A percentile compares a stretch with the other conserved stretches of the same genome.
Evolutionary conservation across 2,888 invertebrate genomes (phyloP).

Genomic region (Zaprionus obscuricornis): DNA sequence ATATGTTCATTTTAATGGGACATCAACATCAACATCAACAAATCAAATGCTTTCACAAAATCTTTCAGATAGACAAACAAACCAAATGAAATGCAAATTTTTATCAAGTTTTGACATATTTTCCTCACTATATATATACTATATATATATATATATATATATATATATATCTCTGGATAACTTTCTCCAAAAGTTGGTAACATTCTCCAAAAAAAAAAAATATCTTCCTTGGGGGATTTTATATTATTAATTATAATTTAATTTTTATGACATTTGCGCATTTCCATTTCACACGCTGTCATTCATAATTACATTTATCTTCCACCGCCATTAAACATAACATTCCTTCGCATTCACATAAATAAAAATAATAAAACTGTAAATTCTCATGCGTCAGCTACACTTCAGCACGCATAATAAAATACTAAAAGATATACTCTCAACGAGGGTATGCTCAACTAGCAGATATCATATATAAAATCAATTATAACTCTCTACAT

Average conservation of each 20-base stretch:
- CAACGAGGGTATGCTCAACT: neutral
- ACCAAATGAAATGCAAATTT: too few relatives aligned
- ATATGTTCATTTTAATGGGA: constrained; percentile 22
- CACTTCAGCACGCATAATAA: constrained; percentile 39
- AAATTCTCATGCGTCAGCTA: constrained; percentile 41
- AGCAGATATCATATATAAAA: neutral
- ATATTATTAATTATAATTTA: neutral
- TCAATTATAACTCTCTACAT: too few relatives aligned
- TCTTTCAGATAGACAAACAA: too few relatives aligned
- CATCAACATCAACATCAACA: too few relatives aligned
- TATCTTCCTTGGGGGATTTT: neutral
- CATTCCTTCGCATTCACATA: constrained; percentile 3
- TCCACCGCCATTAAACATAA: too few relatives aligned
- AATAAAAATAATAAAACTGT: constrained; percentile 1
- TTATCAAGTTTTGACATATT: too few relatives aligned
- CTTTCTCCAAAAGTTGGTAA: too few relatives aligned
- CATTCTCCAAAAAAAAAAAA: neutral
- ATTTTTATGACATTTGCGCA: constrained; percentile 30
- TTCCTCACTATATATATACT: too few relatives aligned
- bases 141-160: too few relatives aligned
- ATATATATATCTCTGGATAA: too few relatives aligned
- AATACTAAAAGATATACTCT: neutral
- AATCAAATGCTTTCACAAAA: neutral
- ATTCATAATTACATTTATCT: constrained; percentile 44
- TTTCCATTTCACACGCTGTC: constrained; percentile 38